Conservation (phyloP, 2,113 vertebrate species). For the Scophthalmus maximus region DNA sequence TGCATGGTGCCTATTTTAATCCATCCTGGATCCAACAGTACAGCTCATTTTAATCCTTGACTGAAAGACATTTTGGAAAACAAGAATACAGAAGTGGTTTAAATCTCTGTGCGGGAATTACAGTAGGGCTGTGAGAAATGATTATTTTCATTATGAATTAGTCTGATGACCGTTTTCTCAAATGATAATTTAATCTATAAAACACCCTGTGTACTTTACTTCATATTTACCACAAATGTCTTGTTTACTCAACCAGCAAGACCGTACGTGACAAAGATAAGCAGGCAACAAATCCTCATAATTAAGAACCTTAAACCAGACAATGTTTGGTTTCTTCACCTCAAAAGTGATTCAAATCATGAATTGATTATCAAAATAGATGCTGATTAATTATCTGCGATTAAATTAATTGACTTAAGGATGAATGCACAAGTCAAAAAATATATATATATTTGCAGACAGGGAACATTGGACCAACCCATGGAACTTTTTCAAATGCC, state of each 20-base stretch:
- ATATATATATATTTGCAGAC: too few relatives aligned
- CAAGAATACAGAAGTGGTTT: neutral
- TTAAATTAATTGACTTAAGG: neutral
- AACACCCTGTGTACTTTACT: too few relatives aligned
- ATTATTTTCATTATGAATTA: neutral
- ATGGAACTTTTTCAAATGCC: neutral
- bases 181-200: too few relatives aligned
- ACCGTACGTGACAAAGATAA: neutral
- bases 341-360: neutral
- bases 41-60: too few relatives aligned
- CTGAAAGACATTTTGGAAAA: neutral
- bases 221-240: neutral
- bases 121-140: neutral
- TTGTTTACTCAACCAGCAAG: too few relatives aligned
- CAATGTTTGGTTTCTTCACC: too few relatives aligned
- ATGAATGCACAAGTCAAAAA: neutral
- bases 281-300: neutral
- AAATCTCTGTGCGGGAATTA: neutral
- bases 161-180: too few relatives aligned
- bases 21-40: neutral
- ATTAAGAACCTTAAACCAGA: neutral
- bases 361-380: neutral
- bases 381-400: neutral
- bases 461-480: neutral
- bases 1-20: neutral